Percentiles rank a stretch among this genome's conserved stretches.
Conservation (phyloP, 1,140 invertebrate species). For the Leptinotarsa texana region DNA sequence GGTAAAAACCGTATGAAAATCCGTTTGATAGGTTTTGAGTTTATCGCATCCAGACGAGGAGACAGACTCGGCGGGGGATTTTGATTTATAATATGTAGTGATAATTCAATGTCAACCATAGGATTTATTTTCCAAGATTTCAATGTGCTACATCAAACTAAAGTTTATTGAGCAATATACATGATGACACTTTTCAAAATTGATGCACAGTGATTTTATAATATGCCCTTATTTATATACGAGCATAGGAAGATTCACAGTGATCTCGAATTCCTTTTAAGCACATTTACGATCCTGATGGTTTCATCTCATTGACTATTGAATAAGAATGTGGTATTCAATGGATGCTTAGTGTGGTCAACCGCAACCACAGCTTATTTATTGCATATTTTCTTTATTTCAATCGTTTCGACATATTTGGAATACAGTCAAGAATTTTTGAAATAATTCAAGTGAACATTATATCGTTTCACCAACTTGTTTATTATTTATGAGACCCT, state of each 20-base stretch:
- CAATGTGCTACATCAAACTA: not conserved
- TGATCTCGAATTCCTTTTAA: constrained; percentile 14
- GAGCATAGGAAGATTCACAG: not conserved
- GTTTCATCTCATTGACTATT: constrained; percentile 33
- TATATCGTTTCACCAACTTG: not conserved
- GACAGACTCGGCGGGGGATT: no score
- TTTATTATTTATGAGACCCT: no score
- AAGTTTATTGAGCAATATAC: no score
- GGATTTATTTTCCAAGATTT: not conserved
- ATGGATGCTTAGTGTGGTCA: constrained; percentile 33
- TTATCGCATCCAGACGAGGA: no score
- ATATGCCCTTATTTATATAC: not conserved
- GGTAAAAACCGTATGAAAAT: no score
- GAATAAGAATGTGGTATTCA: constrained; percentile 31
- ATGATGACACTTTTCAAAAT: not conserved
- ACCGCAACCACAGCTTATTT: constrained; percentile 29
- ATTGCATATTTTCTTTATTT: constrained; percentile 32
- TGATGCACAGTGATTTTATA: not conserved
- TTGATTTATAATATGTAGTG: no score
- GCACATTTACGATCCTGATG: constrained; percentile 25
- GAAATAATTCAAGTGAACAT: constrained; percentile 11
- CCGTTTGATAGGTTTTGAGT: no score
- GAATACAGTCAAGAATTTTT: constrained; percentile 17
- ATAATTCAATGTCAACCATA: not conserved
- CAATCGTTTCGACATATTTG: constrained; percentile 33